Evolutionary conservation across 2,113 vertebrate species (phyloP).

Genomic region (Zootoca vivipara): DNA sequence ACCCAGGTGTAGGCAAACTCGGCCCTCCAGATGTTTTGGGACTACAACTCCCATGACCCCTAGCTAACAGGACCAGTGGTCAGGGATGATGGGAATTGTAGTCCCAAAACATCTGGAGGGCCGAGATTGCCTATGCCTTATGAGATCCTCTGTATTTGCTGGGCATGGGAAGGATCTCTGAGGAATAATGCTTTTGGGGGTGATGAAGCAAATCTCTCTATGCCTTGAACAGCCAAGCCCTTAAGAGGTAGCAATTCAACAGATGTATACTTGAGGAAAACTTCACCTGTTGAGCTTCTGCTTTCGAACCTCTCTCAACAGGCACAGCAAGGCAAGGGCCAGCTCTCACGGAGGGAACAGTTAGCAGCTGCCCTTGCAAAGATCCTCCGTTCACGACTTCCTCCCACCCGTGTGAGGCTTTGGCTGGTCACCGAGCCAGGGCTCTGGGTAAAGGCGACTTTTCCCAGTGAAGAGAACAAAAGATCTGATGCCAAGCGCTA

Average conservation of each 20-base stretch:
- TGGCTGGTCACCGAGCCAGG: constrained; percentile 13
- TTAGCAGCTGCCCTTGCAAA: not conserved
- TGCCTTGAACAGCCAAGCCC: not conserved
- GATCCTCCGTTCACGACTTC: not conserved
- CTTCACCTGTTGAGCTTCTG: not conserved
- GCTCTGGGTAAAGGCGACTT: constrained; percentile 25
- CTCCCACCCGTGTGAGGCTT: constrained; percentile 23
- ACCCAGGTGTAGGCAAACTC: not conserved
- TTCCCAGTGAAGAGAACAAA: constrained; percentile 37
- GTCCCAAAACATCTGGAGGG: too few relatives aligned
- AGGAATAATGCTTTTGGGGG: not conserved
- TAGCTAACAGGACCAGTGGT: too few relatives aligned
- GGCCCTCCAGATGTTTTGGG: too few relatives aligned
- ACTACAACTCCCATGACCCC: too few relatives aligned
- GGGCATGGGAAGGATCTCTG: not conserved
- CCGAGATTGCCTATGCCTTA: not conserved
- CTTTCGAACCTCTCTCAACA: not conserved
- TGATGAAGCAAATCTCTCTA: not conserved
- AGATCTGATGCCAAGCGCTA: constrained; percentile 2
- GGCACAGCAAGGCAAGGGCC: not conserved
- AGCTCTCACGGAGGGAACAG: not conserved
- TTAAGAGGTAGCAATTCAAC: not conserved
- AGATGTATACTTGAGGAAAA: not conserved
- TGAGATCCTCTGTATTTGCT: not conserved
- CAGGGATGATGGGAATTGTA: too few relatives aligned